These are phyloP conservation scores for Tricholauxania praeusta DNA, from an alignment of 2,888 invertebrate species.

Conservation along the genomic window DNA sequence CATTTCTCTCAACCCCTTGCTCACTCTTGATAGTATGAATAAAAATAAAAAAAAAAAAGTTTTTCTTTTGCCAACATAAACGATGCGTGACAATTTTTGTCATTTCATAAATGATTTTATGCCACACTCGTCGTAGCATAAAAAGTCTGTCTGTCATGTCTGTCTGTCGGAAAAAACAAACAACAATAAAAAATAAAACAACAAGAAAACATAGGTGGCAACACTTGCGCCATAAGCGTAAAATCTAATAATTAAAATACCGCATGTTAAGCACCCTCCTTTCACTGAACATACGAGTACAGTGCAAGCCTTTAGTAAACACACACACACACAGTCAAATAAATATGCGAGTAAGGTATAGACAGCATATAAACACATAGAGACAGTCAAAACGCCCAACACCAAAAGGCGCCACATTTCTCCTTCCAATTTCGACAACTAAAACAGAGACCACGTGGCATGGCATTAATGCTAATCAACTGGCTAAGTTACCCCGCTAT, in stretches of 20 bases:
- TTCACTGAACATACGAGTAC: background rate
- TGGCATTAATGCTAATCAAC: slow-evolving; percentile 55
- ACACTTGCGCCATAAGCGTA: slow-evolving; percentile 46
- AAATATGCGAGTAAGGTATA: background rate
- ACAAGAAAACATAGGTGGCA: slow-evolving; percentile 2
- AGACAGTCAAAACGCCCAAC: no score
- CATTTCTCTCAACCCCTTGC: slow-evolving; percentile 49
- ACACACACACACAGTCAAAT: background rate
- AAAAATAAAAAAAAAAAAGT: background rate
- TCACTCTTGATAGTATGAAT: background rate
- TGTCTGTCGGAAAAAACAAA: background rate
- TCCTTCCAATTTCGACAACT: background rate
- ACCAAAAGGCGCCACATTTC: no score
- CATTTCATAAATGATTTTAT: slow-evolving; percentile 33
- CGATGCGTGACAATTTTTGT: slow-evolving; percentile 10
- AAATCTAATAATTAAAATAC: slow-evolving; percentile 58
- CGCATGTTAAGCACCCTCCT: slow-evolving; percentile 38
- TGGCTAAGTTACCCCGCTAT: slow-evolving; percentile 21
- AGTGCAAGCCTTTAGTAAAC: background rate
- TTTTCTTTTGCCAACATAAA: background rate
- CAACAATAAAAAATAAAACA: background rate
- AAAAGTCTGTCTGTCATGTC: background rate
- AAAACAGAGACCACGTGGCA: slow-evolving; percentile 19
- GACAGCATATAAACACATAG: no score
- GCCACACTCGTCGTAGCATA: slow-evolving; percentile 1